Evolutionary conservation across 2,797 vertebrate species (phyloP).

Genomic region (Cryptoblepharus egeriae): DNA sequence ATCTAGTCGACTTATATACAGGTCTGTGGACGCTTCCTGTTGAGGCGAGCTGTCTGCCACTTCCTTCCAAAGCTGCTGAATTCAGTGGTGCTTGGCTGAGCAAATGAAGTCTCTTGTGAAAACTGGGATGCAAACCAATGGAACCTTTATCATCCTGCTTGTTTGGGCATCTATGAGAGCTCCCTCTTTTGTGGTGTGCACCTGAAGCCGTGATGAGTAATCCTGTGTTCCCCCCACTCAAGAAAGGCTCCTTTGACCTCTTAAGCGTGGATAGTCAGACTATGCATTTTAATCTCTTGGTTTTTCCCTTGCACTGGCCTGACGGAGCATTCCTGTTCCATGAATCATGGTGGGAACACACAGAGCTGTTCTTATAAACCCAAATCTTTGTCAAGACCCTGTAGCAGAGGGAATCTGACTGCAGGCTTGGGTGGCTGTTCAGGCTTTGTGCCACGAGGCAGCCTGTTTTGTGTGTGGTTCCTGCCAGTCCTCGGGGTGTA

Average conservation of each 20-base stretch:
- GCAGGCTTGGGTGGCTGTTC: background rate
- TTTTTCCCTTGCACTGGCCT: slow-evolving; percentile 64
- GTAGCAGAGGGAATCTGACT: background rate
- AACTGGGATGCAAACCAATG: background rate
- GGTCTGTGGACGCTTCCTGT: too few species aligned
- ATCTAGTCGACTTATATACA: too few species aligned
- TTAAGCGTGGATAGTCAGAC: slow-evolving; percentile 52
- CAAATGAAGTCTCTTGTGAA: background rate
- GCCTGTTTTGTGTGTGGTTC: background rate
- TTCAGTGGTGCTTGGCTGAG: background rate
- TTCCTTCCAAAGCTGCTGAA: slow-evolving; percentile 5
- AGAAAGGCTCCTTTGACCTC: slow-evolving; percentile 71
- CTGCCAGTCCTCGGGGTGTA: background rate
- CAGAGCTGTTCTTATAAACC: slow-evolving; percentile 51
- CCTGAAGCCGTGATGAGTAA: slow-evolving; percentile 70
- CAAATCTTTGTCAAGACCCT: slow-evolving; percentile 54
- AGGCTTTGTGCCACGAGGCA: background rate
- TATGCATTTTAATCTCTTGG: slow-evolving; percentile 53
- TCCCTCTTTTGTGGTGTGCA: slow-evolving; percentile 51
- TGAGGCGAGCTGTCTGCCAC: slow-evolving; percentile 16
- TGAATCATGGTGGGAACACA: slow-evolving; percentile 72
- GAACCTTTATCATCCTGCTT: background rate
- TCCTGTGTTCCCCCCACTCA: slow-evolving; percentile 21
- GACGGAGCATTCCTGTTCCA: slow-evolving; percentile 68
- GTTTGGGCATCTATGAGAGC: slow-evolving; percentile 31